Evolutionary conservation across 2,888 invertebrate genomes (phyloP), one percentile per base, ranked within the genome.

Genomic region (Microctonus brassicae): DNA sequence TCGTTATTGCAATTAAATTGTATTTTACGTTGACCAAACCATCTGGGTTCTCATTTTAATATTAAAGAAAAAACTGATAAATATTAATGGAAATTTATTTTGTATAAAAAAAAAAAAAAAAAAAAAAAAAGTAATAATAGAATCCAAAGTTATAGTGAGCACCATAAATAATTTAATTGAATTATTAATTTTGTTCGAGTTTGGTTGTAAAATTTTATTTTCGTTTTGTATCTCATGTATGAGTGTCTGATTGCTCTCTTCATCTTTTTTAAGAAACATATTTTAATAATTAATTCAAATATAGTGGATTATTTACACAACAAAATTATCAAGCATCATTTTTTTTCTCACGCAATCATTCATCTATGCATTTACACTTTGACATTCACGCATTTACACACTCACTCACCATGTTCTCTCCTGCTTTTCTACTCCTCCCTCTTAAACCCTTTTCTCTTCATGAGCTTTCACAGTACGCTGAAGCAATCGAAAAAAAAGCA

Each of bases 221-320:
- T 42, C 7, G 36, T 68, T 63, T 57, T 58, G 60, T 42, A 58
- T n/a, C 17, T 17, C 6, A 1, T 17, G 2, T n/a, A 5, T 9
- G 5, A 39, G 39, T 39, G 1, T 63, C 20, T n/a, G 39, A n/a
- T 47, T 36, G 47, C 63, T 58, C 58, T 26, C n/a, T 26, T 20
- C 62, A 42, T 34, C 26, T 55, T 60, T 39, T 52, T 61, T 26
- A n/a, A 17, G 33, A 34, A 58, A n/a, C 13, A 7, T 58, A 20
- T 20, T 26, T 73, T 77, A 80, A 77, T 77, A 80, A 79, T 80
- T 80, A 78, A 76, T 79, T 78, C 75, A 72, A 80, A 80, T 79
- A 77, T 36, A 77, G 73, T 80, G 78, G 80, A 82, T 83, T 84
- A 85, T 85, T 82, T 86, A 84, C 84, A 86, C 79, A 84, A 84